phyloP scores from a whole-genome alignment of 92 coral and sea anemone genomes.

The Phenganax marumi region DNA sequence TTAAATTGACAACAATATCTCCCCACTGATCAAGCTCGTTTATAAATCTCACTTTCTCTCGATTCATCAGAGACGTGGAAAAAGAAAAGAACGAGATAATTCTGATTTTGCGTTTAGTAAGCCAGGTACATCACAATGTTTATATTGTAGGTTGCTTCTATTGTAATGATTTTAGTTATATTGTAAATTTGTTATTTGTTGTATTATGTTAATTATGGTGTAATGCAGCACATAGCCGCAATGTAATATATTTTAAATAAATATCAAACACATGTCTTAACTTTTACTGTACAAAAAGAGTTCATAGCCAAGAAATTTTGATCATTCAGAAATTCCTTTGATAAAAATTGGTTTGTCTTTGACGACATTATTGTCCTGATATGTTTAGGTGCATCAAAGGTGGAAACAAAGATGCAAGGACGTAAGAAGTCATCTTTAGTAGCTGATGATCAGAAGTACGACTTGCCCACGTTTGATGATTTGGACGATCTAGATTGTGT shows the following conservation, averaged over 20 bases:
- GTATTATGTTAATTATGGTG: too few relatives aligned
- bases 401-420: neutral
- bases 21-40: neutral
- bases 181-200: too few relatives aligned
- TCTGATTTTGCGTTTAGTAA: neutral
- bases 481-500: neutral
- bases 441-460: neutral
- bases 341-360: neutral
- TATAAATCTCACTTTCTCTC: neutral
- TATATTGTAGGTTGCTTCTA: neutral
- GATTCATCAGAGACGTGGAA: neutral
- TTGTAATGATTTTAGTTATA: too few relatives aligned
- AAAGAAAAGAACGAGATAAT: conserved; percentile 1
- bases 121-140: neutral
- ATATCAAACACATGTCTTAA: too few relatives aligned
- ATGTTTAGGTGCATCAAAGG: neutral
- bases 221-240: too few relatives aligned
- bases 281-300: too few relatives aligned
- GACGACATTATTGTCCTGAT: too few relatives aligned
- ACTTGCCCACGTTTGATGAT: neutral
- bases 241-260: too few relatives aligned
- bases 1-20: neutral
- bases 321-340: too few relatives aligned
- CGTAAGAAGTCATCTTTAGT: neutral
- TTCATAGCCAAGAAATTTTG: too few relatives aligned